These are phyloP conservation scores for Gila orcuttii DNA, from an alignment of 2,113 vertebrate species.

Conservation along the genomic window DNA sequence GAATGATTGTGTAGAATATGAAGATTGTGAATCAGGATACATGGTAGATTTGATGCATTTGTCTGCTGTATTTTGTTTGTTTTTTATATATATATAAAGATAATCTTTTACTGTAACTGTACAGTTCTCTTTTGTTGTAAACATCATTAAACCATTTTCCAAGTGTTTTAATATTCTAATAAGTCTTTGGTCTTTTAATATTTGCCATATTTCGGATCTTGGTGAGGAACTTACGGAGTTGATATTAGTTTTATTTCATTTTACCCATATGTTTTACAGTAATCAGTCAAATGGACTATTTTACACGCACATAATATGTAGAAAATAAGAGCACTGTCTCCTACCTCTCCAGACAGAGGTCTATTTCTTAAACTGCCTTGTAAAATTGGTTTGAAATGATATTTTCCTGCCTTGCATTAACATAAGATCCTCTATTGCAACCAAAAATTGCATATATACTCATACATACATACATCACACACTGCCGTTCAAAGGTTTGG, in stretches of 20 bases:
- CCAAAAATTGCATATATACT: not conserved
- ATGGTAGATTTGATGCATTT: slow-evolving; percentile 98
- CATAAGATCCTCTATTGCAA: not conserved
- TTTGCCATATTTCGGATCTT: not conserved
- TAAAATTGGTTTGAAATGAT: not conserved
- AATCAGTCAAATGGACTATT: not conserved
- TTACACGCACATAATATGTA: not conserved
- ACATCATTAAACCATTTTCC: slow-evolving; percentile 99
- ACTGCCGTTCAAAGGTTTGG: not conserved
- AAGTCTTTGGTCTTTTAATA: slow-evolving; percentile 47
- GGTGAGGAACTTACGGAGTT: not conserved
- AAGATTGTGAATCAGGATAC: slow-evolving; percentile 92
- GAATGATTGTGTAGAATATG: slow-evolving; percentile 88
- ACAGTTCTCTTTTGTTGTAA: slow-evolving; percentile 99
- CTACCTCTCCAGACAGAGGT: not conserved
- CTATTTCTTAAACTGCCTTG: not conserved
- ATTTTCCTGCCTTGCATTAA: not conserved
- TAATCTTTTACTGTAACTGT: slow-evolving; percentile 98
- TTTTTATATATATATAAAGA: slow-evolving; percentile 88
- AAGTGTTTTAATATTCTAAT: slow-evolving; percentile 91
- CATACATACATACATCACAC: not conserved
- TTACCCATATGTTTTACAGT: not conserved
- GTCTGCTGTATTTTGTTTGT: slow-evolving; percentile 98
- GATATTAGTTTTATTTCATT: not conserved
- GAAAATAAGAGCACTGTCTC: not conserved